Percentiles rank a stretch among this genome's conserved stretches.
Conservation (phyloP, 1,140 invertebrate species). For the Alviniconcha marisindica region DNA sequence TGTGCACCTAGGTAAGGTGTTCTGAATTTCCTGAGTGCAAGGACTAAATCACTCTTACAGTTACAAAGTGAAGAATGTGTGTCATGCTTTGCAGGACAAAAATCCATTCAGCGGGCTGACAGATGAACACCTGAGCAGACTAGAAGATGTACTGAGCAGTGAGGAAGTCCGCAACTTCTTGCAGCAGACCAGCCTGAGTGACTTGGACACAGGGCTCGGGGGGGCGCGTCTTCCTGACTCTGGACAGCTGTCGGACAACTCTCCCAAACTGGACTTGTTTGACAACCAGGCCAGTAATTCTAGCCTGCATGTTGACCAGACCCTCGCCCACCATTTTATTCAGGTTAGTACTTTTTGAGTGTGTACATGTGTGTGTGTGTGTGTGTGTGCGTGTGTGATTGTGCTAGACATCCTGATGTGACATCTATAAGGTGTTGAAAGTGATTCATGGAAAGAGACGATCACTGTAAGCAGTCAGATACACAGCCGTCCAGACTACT, state of each 20-base stretch:
- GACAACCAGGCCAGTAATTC: conserved; percentile 29
- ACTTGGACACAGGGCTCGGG: conserved; percentile 30
- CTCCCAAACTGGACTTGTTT: conserved; percentile 49
- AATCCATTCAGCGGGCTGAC: conserved; percentile 80
- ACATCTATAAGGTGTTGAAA: no score
- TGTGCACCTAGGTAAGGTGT: no score
- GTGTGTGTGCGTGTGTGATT: no score
- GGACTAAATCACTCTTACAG: no score
- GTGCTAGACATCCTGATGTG: no score
- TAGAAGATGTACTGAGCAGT: conserved; percentile 80
- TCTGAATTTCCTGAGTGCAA: no score
- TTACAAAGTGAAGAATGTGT: no score
- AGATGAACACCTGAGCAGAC: conserved; percentile 79
- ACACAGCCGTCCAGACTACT: no score
- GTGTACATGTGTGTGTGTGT: no score
- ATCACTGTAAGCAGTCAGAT: no score
- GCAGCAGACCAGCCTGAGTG: conserved; percentile 76
- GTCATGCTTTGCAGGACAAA: conserved; percentile 50
- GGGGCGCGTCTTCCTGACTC: conserved; percentile 20
- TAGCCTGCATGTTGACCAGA: conserved; percentile 32
- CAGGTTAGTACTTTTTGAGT: no score
- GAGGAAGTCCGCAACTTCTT: conserved; percentile 81
- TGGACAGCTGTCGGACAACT: conserved; percentile 37
- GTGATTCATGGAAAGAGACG: no score
- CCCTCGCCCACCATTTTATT: conserved; percentile 44